These are phyloP conservation scores for Melozone crissalis DNA, from an alignment of 2,113 vertebrate genomes.

Conservation along the genomic window DNA sequence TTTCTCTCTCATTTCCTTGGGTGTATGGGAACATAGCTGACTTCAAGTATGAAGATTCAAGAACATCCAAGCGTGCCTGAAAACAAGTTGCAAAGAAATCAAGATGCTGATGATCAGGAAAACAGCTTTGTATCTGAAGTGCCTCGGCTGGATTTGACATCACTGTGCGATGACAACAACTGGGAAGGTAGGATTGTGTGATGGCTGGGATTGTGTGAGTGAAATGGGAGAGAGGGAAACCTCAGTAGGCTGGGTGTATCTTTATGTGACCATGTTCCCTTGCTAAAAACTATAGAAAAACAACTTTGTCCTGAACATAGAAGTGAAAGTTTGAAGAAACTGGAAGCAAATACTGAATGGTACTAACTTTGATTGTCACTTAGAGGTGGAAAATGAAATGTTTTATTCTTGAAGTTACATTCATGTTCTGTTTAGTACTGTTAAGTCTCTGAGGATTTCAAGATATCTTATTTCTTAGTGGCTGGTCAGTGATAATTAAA, in stretches of 20 bases:
- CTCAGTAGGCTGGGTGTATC: not conserved
- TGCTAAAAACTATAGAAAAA: not conserved
- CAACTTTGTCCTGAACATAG: not conserved
- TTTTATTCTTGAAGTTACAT: not conserved
- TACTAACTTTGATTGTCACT: not conserved
- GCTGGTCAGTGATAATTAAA: not conserved
- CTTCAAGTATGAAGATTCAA: slow-evolving; percentile 93
- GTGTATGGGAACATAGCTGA: slow-evolving; percentile 76
- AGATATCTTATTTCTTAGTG: not conserved
- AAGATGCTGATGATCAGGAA: slow-evolving; percentile 77
- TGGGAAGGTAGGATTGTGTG: slow-evolving; percentile 86
- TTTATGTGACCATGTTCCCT: not conserved
- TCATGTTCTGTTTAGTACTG: not conserved
- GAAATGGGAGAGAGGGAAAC: not conserved
- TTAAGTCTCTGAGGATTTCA: not conserved
- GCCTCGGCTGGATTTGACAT: slow-evolving; percentile 87
- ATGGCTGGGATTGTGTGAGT: not conserved
- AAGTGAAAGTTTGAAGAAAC: not conserved
- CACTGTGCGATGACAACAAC: slow-evolving; percentile 83
- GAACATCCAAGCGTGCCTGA: slow-evolving; percentile 84
- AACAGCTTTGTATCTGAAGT: slow-evolving; percentile 79
- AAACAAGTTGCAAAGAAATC: slow-evolving; percentile 74
- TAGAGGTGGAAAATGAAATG: not conserved
- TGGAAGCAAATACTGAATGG: not conserved
- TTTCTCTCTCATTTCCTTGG: not conserved